These are phyloP conservation scores for Melikaiella ostensackeni DNA, from an alignment of 2,888 invertebrate species.

Conservation along the genomic window DNA sequence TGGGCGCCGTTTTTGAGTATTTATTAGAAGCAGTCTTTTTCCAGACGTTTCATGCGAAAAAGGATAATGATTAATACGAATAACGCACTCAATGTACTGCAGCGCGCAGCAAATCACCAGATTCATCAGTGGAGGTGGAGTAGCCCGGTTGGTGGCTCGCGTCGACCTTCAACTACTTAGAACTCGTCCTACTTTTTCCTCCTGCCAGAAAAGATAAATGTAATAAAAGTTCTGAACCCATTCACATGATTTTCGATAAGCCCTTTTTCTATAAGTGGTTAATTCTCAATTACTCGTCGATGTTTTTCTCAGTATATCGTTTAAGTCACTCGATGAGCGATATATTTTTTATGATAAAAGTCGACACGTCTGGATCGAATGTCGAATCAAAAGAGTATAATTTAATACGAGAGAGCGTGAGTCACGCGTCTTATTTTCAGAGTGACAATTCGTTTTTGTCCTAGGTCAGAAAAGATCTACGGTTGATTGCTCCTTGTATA, in stretches of 20 bases:
- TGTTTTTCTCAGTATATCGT: neutral
- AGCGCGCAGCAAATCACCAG: neutral
- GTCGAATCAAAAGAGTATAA: conserved; percentile 6
- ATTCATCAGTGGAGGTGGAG: neutral
- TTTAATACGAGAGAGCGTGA: neutral
- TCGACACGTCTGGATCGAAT: neutral
- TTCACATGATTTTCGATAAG: neutral
- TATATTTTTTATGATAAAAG: neutral
- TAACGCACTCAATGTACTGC: too few relatives aligned
- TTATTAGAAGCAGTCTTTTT: too few relatives aligned
- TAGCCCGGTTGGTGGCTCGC: neutral
- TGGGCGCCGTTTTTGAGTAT: too few relatives aligned
- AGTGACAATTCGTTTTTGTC: conserved; percentile 15
- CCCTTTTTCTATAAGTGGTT: neutral
- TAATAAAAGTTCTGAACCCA: neutral
- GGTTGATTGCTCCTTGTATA: conserved; percentile 8
- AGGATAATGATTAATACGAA: too few relatives aligned
- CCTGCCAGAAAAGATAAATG: too few relatives aligned
- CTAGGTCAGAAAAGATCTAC: conserved; percentile 15
- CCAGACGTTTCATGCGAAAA: too few relatives aligned
- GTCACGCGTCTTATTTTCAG: conserved; percentile 8
- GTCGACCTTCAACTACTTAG: neutral
- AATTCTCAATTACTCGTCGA: neutral
- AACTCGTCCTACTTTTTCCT: too few relatives aligned
- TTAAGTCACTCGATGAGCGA: neutral